A percentile compares a stretch with the other conserved stretches of the same genome.
These are phyloP conservation scores for Bursaphelenchus mucronatus DNA, from an alignment of 1,140 invertebrate genomes.

Conservation along the genomic window DNA sequence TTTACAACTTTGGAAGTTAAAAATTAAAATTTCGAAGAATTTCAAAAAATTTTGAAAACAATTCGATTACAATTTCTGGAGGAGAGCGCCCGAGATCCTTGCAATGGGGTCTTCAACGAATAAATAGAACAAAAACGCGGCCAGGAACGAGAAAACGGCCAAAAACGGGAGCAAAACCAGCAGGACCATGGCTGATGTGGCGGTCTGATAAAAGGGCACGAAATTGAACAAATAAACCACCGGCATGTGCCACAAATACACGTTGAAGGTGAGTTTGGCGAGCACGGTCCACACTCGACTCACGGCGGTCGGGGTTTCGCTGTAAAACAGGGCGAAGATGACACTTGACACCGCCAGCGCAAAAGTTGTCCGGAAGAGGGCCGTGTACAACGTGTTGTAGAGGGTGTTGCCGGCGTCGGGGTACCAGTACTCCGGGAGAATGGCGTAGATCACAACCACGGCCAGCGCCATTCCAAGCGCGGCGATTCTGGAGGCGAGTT, in stretches of 20 bases:
- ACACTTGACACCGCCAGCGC: constrained; percentile 45
- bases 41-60: background rate
- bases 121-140: constrained; percentile 52
- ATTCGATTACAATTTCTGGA: background rate
- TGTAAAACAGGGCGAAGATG: constrained; percentile 42
- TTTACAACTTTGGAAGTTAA: constrained; percentile 5
- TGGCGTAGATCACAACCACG: constrained; percentile 49
- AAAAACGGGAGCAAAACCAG: constrained; percentile 51
- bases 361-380: constrained; percentile 53
- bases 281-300: constrained; percentile 41
- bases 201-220: constrained; percentile 44
- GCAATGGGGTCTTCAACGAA: constrained; percentile 48
- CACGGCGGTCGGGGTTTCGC: constrained; percentile 17
- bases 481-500: constrained; percentile 19
- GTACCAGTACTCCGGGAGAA: constrained; percentile 59
- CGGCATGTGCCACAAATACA: constrained; percentile 57
- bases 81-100: constrained; percentile 3
- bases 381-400: constrained; percentile 59
- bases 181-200: constrained; percentile 37
- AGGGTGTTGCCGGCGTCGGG: constrained; percentile 53
- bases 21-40: background rate
- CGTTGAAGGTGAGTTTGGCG: constrained; percentile 54
- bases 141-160: constrained; percentile 37
- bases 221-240: constrained; percentile 55
- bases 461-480: constrained; percentile 19